Base-by-base conservation (phyloP, 2,888 invertebrate species). In the Gari tellinella region DNA sequence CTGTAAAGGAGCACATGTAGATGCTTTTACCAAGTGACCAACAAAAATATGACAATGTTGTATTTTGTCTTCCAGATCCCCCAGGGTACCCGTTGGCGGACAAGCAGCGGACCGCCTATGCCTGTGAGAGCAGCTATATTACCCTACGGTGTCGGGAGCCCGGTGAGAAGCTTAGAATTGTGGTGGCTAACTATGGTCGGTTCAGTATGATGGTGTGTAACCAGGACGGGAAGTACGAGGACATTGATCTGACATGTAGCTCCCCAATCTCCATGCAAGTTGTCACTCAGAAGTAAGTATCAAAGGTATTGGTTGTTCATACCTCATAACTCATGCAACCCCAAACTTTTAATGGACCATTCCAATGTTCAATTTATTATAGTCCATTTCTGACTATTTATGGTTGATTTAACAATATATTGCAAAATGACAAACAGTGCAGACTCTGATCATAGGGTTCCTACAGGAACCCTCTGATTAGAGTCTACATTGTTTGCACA, bases 161-260 rank as follows among this genome's bases (percentile, higher is more conserved):
- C 84, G 97, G 96, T n/a, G 96, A 96, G 88, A 94, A 96, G 75
- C 97, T 98, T 88, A 96, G 97, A 91, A 94, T 98, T 88, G 96
- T 97, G 92, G 94, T 97, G 82, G 98, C 98, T 75, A 98, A 98
- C 94, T 98, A 97, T 92, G 98, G 98, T 60, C 94, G 91, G 88
- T 98, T 97, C 93, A 97, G 97, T 82, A 96, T 98, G 92, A 96
- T 96, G 89, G 97, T 98, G 92, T 98, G 98, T 94, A 98, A 98
- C 93, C 97, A 97, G 92, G 96, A 97, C 91, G 97, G 97, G 82
- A 95, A 97, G 92, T 97, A 97, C n/a, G 97, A 97, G 89, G 86
- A 83, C 38, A 98, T 97, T 97, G 97, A 97, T 91, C 96, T 98
- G 87, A 97, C 97, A 93, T 98, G 98, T 92, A 97, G 97, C 96